Evolutionary conservation across 30 jellyfish, hydroid and myxozoan species (phyloP).

Genomic region (Turritopsis rubra): DNA sequence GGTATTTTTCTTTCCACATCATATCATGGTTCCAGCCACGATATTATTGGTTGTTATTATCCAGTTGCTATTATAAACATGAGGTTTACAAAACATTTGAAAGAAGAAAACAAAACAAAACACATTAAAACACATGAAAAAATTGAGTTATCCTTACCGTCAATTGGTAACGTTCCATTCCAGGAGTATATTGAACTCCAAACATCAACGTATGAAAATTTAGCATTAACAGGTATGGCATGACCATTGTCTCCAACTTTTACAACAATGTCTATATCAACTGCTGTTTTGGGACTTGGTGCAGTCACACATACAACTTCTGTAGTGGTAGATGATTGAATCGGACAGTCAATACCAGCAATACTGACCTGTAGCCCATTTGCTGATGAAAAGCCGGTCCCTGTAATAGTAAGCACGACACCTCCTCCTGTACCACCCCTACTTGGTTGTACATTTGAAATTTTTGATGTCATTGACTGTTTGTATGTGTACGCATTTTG

Average conservation of each 20-base stretch:
- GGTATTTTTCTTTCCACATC: too few species aligned
- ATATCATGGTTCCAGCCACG: too few species aligned
- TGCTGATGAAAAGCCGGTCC: slow-evolving; percentile 29
- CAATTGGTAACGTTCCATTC: slow-evolving; percentile 72
- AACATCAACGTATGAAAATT: slow-evolving; percentile 78
- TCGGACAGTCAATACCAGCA: slow-evolving; percentile 25
- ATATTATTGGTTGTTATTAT: too few species aligned
- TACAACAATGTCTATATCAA: slow-evolving; percentile 26
- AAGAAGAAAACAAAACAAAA: not conserved
- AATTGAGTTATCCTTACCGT: not conserved
- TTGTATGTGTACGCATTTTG: slow-evolving; percentile 31
- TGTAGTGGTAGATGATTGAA: not conserved
- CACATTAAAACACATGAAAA: not conserved
- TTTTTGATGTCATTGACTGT: slow-evolving; percentile 54
- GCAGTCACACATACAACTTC: slow-evolving; percentile 19
- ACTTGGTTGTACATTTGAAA: slow-evolving; percentile 64
- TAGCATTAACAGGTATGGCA: slow-evolving; percentile 40
- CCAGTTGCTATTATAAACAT: too few species aligned
- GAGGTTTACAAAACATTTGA: not conserved
- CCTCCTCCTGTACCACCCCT: slow-evolving; percentile 99
- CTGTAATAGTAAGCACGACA: slow-evolving; percentile 69
- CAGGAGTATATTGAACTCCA: slow-evolving; percentile 92
- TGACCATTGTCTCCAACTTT: slow-evolving; percentile 60
- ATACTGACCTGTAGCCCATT: not conserved
- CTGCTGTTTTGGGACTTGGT: not conserved